Conservation (phyloP, 2,888 invertebrate species). For the Rutpela maculata region DNA sequence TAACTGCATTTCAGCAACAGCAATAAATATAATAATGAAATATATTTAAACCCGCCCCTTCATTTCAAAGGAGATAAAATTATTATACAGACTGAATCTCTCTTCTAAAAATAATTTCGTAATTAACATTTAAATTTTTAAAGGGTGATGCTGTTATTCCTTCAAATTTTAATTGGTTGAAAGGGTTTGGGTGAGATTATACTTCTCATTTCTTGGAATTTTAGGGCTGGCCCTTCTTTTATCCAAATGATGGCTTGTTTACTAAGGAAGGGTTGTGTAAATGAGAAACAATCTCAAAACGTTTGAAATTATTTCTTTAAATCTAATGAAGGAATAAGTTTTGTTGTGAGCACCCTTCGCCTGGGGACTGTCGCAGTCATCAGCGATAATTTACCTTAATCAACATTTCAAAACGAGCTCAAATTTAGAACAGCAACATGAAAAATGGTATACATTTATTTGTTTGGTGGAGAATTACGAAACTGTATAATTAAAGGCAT, state of each 20-base stretch:
- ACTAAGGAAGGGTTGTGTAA: constrained; percentile 54
- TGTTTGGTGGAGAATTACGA: background rate
- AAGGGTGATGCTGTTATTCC: constrained; percentile 57
- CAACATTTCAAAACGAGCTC: constrained; percentile 4
- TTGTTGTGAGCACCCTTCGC: constrained; percentile 5
- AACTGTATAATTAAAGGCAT: background rate
- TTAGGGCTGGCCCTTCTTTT: constrained; percentile 46
- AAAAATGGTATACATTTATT: constrained; percentile 12
- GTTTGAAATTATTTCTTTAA: constrained; percentile 53
- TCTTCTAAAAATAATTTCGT: constrained; percentile 46
- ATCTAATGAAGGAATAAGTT: constrained; percentile 46
- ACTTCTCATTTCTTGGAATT: constrained; percentile 55
- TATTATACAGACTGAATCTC: constrained; percentile 28
- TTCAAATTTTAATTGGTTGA: constrained; percentile 61
- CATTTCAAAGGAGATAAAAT: constrained; percentile 11
- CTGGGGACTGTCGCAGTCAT: constrained; percentile 2
- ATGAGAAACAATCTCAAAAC: constrained; percentile 52
- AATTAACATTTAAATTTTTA: constrained; percentile 59
- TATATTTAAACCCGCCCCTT: background rate
- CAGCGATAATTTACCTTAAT: constrained; percentile 32
- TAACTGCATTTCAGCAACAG: background rate
- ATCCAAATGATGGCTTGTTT: constrained; percentile 57
- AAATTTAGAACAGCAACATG: background rate
- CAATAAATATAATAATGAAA: background rate
- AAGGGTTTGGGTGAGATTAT: constrained; percentile 56